A percentile compares a stretch with the other conserved stretches of the same genome.
Evolutionary conservation across 2,113 vertebrate genomes (phyloP).

Genomic region (Crotalus horridus): DNA sequence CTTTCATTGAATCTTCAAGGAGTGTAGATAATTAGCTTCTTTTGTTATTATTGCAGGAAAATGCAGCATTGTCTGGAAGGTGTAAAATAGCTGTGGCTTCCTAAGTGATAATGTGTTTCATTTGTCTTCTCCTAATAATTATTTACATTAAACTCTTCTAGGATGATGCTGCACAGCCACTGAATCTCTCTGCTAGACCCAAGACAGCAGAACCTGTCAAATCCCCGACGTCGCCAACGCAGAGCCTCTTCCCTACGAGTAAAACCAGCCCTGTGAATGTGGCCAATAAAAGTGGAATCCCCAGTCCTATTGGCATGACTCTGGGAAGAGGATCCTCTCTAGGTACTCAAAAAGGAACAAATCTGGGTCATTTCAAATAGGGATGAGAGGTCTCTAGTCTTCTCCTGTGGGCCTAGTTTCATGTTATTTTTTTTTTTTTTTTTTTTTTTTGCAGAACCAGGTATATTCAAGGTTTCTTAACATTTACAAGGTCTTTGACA

Average conservation of each 20-base stretch:
- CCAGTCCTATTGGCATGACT: slow-evolving; percentile 82
- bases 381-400: background rate
- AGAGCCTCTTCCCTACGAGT: slow-evolving; percentile 87
- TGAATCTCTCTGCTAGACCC: slow-evolving; percentile 95
- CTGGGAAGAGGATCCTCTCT: slow-evolving; percentile 90
- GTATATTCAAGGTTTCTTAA: background rate
- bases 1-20: slow-evolving; percentile 72
- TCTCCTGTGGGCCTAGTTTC: background rate
- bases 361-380: background rate
- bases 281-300: slow-evolving; percentile 85
- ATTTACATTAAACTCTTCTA: slow-evolving; percentile 74
- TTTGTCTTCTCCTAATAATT: slow-evolving; percentile 78
- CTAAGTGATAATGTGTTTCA: slow-evolving; percentile 71
- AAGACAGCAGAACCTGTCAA: slow-evolving; percentile 92
- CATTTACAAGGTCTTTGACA: background rate
- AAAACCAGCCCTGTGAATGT: slow-evolving; percentile 90
- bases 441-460: background rate
- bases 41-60: slow-evolving; percentile 77
- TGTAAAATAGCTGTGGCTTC: slow-evolving; percentile 73
- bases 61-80: slow-evolving; percentile 78
- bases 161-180: slow-evolving; percentile 97
- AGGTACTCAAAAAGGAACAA: slow-evolving; percentile 71
- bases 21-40: slow-evolving; percentile 81
- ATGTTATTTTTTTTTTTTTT: too few relatives aligned
- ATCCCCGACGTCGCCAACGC: slow-evolving; percentile 91